Conservation (phyloP, 2,888 invertebrate species). For the Phengaris alcon region DNA sequence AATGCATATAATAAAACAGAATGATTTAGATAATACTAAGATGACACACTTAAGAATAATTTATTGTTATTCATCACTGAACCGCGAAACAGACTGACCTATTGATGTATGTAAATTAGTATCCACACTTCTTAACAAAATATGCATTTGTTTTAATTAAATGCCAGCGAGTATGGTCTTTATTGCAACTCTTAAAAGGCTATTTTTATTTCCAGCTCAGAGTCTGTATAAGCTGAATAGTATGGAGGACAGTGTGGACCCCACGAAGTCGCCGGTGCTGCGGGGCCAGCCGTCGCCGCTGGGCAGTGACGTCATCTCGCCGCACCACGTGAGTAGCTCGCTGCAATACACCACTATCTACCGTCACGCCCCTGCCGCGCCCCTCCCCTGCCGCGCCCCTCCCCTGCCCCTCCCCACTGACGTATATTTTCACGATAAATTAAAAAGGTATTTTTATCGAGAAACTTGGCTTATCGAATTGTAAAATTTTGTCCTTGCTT, state of each 20-base stretch:
- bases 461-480: background rate
- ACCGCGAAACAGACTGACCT: background rate
- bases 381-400: constrained; percentile 18
- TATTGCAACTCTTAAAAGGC: background rate
- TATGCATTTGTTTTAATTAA: background rate
- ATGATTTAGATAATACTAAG: background rate
- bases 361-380: constrained; percentile 25
- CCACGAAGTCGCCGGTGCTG: constrained; percentile 66
- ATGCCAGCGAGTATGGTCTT: background rate
- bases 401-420: background rate
- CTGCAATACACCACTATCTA: background rate
- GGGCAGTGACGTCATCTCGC: constrained; percentile 72
- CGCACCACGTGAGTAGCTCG: constrained; percentile 58
- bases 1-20: background rate
- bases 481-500: too few species aligned
- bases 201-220: constrained; percentile 59
- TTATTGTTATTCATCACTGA: background rate
- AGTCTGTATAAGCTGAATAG: constrained; percentile 74
- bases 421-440: constrained; percentile 1
- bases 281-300: constrained; percentile 68
- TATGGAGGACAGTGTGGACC: constrained; percentile 60
- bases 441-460: background rate
- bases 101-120: background rate
- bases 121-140: background rate
- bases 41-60: background rate